Conservation (phyloP, 30 jellyfish, hydroid and myxozoan genomes). For the Hydractinia symbiolongicarpus region DNA sequence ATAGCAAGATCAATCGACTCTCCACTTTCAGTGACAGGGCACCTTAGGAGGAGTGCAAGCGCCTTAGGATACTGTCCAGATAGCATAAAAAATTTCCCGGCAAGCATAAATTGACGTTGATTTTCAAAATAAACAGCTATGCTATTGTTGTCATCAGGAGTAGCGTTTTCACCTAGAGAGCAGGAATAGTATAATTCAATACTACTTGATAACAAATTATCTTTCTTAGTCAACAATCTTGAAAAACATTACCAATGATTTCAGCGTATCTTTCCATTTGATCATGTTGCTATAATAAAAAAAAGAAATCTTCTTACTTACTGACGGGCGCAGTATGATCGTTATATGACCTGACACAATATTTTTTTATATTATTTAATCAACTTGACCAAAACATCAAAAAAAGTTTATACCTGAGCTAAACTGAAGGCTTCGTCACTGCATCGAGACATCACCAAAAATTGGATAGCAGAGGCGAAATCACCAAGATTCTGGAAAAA, state of each 20-base stretch:
- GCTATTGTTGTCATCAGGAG: conserved; percentile 82
- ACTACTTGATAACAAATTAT: neutral
- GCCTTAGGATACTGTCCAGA: conserved; percentile 67
- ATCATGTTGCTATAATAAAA: conserved; percentile 59
- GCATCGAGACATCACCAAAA: conserved; percentile 86
- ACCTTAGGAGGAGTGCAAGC: conserved; percentile 64
- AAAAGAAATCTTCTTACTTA: neutral
- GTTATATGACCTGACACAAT: no score
- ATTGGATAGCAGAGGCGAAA: conserved; percentile 97
- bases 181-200: neutral
- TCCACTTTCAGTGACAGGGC: conserved; percentile 74
- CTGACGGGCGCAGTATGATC: neutral
- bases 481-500: conserved; percentile 97
- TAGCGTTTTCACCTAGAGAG: conserved; percentile 64
- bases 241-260: conserved; percentile 46
- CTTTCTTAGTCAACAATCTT: neutral
- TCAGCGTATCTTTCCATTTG: conserved; percentile 97
- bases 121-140: conserved; percentile 91
- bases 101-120: conserved; percentile 60
- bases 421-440: conserved; percentile 85
- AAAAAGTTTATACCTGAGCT: conserved; percentile 61
- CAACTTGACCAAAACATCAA: no score
- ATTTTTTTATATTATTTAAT: no score
- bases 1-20: conserved; percentile 79
- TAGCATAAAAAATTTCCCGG: conserved; percentile 80